Evolutionary conservation across 2,113 vertebrate species (phyloP).

Genomic region (Alethe castanea): DNA sequence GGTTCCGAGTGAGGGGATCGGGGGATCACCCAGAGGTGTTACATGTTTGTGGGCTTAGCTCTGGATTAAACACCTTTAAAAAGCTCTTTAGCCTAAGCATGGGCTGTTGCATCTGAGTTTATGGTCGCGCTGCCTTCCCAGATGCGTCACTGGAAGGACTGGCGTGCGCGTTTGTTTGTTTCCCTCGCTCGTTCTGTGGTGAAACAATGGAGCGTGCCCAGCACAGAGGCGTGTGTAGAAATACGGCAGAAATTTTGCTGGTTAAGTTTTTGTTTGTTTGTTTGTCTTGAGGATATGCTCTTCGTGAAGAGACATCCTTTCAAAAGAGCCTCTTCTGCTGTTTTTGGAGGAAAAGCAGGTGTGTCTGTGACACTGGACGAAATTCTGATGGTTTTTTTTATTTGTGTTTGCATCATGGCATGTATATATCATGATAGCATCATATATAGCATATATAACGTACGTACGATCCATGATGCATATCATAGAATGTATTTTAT

Average conservation of each 20-base stretch:
- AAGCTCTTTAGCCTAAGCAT: background rate
- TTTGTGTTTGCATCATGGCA: background rate
- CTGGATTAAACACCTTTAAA: background rate
- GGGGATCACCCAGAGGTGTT: background rate
- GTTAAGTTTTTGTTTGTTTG: background rate
- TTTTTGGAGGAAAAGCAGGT: background rate
- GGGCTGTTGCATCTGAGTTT: background rate
- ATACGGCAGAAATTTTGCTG: fast-evolving
- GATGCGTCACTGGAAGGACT: background rate
- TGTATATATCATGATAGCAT: too few relatives aligned
- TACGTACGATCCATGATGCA: background rate
- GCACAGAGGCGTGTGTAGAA: background rate
- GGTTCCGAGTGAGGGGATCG: too few relatives aligned
- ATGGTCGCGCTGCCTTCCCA: background rate
- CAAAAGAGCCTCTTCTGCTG: background rate
- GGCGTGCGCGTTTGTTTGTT: too few relatives aligned
- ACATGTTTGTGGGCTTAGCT: too few relatives aligned
- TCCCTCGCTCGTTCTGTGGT: background rate
- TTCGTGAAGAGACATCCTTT: background rate
- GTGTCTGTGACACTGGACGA: too few relatives aligned
- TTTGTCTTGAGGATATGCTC: too few relatives aligned
- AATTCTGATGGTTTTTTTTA: background rate
- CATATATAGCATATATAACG: too few relatives aligned
- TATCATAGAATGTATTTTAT: too few relatives aligned
- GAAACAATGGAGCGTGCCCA: background rate